Conservation (phyloP, 2,113 vertebrate species). For the Rhadina sibilatrix region DNA sequence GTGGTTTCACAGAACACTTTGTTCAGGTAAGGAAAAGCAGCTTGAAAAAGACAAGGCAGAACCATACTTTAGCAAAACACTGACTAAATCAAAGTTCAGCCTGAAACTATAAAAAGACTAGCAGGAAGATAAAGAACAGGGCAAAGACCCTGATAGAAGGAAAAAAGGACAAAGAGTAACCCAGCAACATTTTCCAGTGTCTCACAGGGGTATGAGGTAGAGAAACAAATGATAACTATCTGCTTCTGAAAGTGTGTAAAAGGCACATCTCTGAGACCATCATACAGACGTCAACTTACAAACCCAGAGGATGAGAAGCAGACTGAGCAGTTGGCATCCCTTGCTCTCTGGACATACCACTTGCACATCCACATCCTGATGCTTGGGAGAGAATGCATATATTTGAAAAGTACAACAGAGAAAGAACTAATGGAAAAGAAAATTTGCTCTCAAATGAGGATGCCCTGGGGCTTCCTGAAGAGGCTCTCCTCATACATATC, state of each 20-base stretch:
- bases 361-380: neutral
- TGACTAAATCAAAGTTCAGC: neutral
- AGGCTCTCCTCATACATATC: neutral
- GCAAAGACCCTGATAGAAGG: rapidly evolving
- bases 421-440: neutral
- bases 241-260: neutral
- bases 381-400: neutral
- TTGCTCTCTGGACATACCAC: neutral
- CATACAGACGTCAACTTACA: neutral
- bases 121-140: neutral
- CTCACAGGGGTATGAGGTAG: neutral
- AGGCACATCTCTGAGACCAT: neutral
- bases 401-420: neutral
- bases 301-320: neutral
- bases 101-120: neutral
- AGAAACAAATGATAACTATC: neutral
- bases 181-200: neutral
- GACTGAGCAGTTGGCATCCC: neutral
- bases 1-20: neutral
- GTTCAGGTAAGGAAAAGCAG: neutral
- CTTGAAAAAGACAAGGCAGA: neutral
- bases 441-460: neutral
- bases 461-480: neutral
- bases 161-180: neutral
- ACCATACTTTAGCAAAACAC: neutral